Base-by-base conservation (phyloP, 2,797 vertebrate species). In the Falco columbarius region DNA sequence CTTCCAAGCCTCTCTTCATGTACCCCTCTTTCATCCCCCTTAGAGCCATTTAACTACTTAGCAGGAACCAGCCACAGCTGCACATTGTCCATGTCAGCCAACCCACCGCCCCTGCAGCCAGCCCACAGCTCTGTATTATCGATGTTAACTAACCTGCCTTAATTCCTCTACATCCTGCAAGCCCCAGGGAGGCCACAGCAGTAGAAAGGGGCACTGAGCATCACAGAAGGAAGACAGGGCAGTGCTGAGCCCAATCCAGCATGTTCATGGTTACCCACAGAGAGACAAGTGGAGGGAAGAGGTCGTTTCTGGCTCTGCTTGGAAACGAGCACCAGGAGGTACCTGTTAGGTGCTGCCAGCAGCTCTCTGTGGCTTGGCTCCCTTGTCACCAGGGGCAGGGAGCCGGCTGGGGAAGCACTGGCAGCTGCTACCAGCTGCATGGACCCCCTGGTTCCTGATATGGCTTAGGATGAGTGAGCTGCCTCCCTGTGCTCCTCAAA, bases 391-490 rank as follows among this genome's bases (percentile, higher is more conserved):
- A 12, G 5, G 24, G 10, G 5, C 6, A 58, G 14, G 44, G 52
- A 67, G 20, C 2, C 4, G 7, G 10, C 23, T 58, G 42, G 55
- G 26, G 58, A 42, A 29, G 12, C 1, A 0, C 0, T 10, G 2
- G 3, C 15, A 32, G 34, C 46, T 66, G 52, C 54, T 67, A 46
- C 15, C 5, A 14, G 38, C 36, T 40, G 4, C 44, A 36, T 2
- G 3, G 34, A 23, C 6, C 8, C 21, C 11, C 36, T 3, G 1
- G 8, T 49, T 72, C 14, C 47, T 36, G 32, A 1, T 19, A 9
- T 3, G 6, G 1, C 46, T 14, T 36, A 2, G 19, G 9, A 8
- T 0, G 0, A 7, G 21, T 20, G 1, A 61, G 0, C 30, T 10
- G 5, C 23, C 32, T 40, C 4, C 27, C 26, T 20, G 54, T 21